phyloP scores from a whole-genome alignment of 2,888 invertebrate species.

The Drosophila hawaiiensis region DNA sequence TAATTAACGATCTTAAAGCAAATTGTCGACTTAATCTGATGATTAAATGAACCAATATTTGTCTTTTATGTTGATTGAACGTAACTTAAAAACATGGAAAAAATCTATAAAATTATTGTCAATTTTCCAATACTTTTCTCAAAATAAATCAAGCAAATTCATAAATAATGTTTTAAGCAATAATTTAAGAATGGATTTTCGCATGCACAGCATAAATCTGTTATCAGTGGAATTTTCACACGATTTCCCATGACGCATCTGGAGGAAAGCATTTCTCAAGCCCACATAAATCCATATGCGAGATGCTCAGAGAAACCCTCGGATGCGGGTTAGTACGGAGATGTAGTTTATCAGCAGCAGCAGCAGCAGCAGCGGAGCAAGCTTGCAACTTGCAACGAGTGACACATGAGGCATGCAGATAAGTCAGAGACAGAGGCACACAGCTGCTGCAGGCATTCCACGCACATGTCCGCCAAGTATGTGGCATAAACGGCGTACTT shows the following conservation, averaged over 20 bases:
- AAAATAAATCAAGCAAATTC: neutral
- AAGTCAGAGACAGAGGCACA: constrained; percentile 35
- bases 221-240: constrained; percentile 20
- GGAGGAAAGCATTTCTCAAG: constrained; percentile 17
- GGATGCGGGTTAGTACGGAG: constrained; percentile 26
- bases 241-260: constrained; percentile 16
- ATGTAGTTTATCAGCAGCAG: constrained; percentile 48
- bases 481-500: constrained; percentile 21
- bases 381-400: constrained; percentile 41
- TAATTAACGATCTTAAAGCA: neutral
- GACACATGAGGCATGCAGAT: constrained; percentile 51
- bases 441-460: constrained; percentile 69
- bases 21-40: neutral
- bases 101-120: neutral
- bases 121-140: neutral
- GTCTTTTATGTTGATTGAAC: neutral
- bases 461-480: constrained; percentile 67
- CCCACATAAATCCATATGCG: constrained; percentile 48
- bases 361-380: constrained; percentile 28
- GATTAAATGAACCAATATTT: neutral
- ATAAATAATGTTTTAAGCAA: neutral
- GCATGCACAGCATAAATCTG: constrained; percentile 1
- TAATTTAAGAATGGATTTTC: neutral
- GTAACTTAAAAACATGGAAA: neutral
- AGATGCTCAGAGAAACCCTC: constrained; percentile 1